Conservation (phyloP, 2,888 invertebrate genomes). For the Spicauda simplicius region DNA sequence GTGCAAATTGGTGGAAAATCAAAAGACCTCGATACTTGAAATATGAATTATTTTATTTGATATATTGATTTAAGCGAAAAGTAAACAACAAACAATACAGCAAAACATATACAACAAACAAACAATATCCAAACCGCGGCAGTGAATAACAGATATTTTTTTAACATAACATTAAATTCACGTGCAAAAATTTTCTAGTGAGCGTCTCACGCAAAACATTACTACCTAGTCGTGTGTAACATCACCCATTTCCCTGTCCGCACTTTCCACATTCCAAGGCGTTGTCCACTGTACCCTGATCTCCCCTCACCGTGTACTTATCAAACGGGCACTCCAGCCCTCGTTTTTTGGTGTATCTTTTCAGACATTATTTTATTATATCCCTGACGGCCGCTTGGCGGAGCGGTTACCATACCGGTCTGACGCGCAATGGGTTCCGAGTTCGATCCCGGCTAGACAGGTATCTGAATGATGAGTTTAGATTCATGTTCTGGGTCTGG, state of each 20-base stretch:
- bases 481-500: too few species aligned
- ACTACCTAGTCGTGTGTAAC: slow-evolving; percentile 26
- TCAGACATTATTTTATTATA: neutral
- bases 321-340: neutral
- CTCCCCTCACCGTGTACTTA: slow-evolving; percentile 4
- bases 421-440: too few species aligned
- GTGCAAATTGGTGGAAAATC: too few species aligned
- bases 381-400: too few species aligned
- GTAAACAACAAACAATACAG: too few species aligned
- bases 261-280: slow-evolving; percentile 28
- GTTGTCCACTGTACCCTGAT: slow-evolving; percentile 16
- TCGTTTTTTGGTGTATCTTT: neutral
- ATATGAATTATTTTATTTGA: too few species aligned
- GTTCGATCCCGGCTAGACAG: too few species aligned
- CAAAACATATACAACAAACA: too few species aligned
- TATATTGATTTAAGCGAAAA: too few species aligned
- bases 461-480: too few species aligned
- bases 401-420: too few species aligned
- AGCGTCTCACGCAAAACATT: slow-evolving; percentile 15
- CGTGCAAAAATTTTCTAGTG: slow-evolving; percentile 9
- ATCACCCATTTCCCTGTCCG: slow-evolving; percentile 21
- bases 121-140: neutral
- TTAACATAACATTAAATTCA: neutral
- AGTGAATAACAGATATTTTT: neutral
- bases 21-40: too few species aligned